Evolutionary conservation across 2,797 vertebrate genomes (phyloP).

Genomic region (Phoebastria nigripes): DNA sequence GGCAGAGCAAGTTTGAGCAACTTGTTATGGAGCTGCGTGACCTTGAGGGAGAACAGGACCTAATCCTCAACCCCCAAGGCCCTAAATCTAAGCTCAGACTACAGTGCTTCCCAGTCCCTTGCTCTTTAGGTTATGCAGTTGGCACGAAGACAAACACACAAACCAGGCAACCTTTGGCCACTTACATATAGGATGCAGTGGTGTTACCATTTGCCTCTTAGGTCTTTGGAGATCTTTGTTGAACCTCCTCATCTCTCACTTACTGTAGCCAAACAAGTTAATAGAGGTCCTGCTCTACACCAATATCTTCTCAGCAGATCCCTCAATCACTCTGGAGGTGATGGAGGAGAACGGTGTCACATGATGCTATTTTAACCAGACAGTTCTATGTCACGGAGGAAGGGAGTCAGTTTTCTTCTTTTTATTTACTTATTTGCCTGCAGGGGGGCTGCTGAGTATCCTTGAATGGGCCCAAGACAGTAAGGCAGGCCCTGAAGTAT

Average conservation of each 20-base stretch:
- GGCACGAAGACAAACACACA: neutral
- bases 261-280: neutral
- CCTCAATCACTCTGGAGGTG: neutral
- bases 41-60: neutral
- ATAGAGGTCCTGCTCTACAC: neutral
- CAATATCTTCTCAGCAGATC: neutral
- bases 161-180: neutral
- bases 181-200: neutral
- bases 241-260: neutral
- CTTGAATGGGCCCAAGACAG: neutral
- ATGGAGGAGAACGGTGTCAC: neutral
- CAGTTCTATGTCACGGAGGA: neutral
- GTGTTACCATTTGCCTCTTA: neutral
- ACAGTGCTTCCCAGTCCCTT: neutral
- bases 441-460: neutral
- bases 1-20: neutral
- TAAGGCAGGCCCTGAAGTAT: neutral
- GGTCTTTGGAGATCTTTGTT: neutral
- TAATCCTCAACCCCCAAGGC: neutral
- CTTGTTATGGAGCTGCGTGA: neutral
- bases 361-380: neutral
- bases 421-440: neutral
- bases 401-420: neutral
- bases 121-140: neutral
- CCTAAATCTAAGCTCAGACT: neutral